Conservation (phyloP, 2,888 invertebrate genomes). For the Erynnis tages region DNA sequence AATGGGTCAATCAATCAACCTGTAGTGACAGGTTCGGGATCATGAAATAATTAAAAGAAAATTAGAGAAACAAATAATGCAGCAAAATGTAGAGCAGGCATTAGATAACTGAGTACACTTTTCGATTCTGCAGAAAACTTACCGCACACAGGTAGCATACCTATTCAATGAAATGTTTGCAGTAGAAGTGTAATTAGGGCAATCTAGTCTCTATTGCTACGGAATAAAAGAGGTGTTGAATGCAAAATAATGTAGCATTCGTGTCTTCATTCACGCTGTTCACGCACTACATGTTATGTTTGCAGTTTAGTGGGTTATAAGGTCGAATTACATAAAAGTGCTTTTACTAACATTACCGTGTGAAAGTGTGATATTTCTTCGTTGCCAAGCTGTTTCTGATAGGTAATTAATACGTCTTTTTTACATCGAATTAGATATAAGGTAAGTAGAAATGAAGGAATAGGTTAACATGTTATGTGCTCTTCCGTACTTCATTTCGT, state of each 20-base stretch:
- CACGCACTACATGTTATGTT: slow-evolving; percentile 69
- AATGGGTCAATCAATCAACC: too few species aligned
- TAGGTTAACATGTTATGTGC: too few species aligned
- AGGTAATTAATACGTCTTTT: not conserved
- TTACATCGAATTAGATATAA: too few species aligned
- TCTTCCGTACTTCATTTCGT: too few species aligned
- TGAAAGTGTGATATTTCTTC: slow-evolving; percentile 18
- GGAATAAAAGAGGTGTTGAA: slow-evolving; percentile 31
- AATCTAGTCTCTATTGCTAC: slow-evolving; percentile 37
- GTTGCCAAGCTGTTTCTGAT: not conserved
- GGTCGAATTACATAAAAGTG: slow-evolving; percentile 43
- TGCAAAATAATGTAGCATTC: slow-evolving; percentile 31
- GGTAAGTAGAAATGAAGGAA: too few species aligned
- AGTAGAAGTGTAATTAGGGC: slow-evolving; percentile 22
- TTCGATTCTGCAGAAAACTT: slow-evolving; percentile 18
- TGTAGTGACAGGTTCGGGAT: too few species aligned
- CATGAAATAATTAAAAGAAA: too few species aligned
- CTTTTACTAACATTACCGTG: slow-evolving; percentile 18
- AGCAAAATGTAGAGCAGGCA: slow-evolving; percentile 11
- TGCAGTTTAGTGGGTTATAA: slow-evolving; percentile 63
- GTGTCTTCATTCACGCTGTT: slow-evolving; percentile 55
- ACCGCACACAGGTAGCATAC: slow-evolving; percentile 11
- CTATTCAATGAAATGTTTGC: slow-evolving; percentile 3
- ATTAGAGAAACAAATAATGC: not conserved
- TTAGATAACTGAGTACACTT: slow-evolving; percentile 15